phyloP scores from a whole-genome alignment of 2,888 invertebrate species.

The Orchesella flavescens region DNA sequence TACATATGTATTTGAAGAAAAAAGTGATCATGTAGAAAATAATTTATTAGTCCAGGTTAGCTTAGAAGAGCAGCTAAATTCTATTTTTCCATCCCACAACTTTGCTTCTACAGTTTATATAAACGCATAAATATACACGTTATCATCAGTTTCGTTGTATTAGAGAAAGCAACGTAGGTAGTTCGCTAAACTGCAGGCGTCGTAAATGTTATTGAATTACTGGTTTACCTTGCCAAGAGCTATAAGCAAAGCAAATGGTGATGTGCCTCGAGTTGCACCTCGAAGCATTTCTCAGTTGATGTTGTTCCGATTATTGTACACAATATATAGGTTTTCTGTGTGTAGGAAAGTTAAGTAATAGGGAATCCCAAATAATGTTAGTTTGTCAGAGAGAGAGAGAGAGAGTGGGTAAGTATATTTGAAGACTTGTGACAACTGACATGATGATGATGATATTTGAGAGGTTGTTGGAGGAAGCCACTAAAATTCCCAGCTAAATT shows the following conservation, averaged over 20 bases:
- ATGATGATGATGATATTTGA: slow-evolving; percentile 49
- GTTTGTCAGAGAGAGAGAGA: no score
- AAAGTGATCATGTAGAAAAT: slow-evolving; percentile 38
- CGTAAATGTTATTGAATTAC: slow-evolving; percentile 54
- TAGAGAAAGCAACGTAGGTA: slow-evolving; percentile 31
- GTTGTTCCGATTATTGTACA: no score
- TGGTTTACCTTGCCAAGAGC: slow-evolving; percentile 8
- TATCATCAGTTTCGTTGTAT: slow-evolving; percentile 39
- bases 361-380: no score
- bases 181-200: slow-evolving; percentile 44
- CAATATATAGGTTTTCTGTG: no score
- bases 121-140: slow-evolving; percentile 6
- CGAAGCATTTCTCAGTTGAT: no score
- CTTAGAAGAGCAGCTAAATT: background rate
- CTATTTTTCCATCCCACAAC: slow-evolving; percentile 8
- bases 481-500: slow-evolving; percentile 47
- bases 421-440: slow-evolving; percentile 47
- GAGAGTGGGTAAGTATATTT: slow-evolving; percentile 1
- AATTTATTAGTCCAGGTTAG: slow-evolving; percentile 21
- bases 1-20: background rate
- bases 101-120: background rate
- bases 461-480: slow-evolving; percentile 54
- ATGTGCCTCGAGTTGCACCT: no score
- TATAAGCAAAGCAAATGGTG: no score
- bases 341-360: no score